A percentile compares a stretch with the other conserved stretches of the same genome.
Conservation (phyloP, 1,140 invertebrate genomes). For the Neotoxoptera formosana region DNA sequence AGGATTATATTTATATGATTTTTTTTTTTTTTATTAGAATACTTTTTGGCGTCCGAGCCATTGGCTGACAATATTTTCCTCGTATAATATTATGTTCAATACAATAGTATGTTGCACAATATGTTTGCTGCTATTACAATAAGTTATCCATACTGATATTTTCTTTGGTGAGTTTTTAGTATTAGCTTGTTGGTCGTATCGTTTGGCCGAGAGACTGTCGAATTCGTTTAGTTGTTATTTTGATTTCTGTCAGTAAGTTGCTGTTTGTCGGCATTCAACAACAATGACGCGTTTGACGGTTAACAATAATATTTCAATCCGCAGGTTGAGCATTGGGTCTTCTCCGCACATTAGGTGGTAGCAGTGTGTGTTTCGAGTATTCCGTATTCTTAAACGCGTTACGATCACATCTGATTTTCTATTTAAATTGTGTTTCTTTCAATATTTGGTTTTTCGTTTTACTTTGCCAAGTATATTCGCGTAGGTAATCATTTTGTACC, state of each 20-base stretch:
- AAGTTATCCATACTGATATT: not conserved
- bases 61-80: not conserved
- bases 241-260: not conserved
- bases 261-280: not conserved
- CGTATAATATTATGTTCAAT: not conserved
- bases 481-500: no score
- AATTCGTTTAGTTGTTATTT: not conserved
- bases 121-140: not conserved
- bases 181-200: not conserved
- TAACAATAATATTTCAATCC: not conserved
- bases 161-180: not conserved
- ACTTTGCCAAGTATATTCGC: no score
- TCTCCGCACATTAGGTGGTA: no score
- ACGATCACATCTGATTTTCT: no score
- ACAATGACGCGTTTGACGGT: not conserved
- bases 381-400: no score
- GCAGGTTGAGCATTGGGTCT: no score
- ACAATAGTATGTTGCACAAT: not conserved
- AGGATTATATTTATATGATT: not conserved
- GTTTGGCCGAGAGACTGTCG: not conserved
- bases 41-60: fast-evolving
- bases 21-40: not conserved
- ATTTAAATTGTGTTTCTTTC: no score
- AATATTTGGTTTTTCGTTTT: no score
- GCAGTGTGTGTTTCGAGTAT: no score